Evolutionary conservation across 2,113 vertebrate genomes (phyloP).

Genomic region (Chinchilla lanigera): DNA sequence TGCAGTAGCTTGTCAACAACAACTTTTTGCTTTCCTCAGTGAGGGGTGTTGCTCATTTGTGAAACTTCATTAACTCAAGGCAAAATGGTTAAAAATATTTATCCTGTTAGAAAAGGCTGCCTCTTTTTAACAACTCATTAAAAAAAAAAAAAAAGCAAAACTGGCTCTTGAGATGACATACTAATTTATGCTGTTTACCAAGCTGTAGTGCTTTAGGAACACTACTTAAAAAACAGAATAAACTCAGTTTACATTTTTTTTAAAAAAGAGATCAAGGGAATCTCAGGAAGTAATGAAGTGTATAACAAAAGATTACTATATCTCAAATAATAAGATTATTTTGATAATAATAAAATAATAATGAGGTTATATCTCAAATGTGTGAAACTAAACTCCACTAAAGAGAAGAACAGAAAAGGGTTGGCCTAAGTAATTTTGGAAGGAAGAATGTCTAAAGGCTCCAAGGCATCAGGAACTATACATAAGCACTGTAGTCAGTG

Average conservation of each 20-base stretch:
- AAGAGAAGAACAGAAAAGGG: neutral
- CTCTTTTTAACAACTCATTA: constrained; percentile 99
- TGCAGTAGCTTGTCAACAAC: constrained; percentile 99
- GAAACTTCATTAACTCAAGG: constrained; percentile 99
- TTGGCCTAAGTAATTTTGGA: neutral
- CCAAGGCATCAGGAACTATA: neutral
- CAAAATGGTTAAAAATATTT: constrained; percentile 99
- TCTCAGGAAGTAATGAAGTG: neutral
- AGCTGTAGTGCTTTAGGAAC: too few relatives aligned
- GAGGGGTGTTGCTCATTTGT: constrained; percentile 99
- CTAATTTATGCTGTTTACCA: too few relatives aligned
- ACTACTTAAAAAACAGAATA: too few relatives aligned
- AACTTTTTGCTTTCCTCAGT: constrained; percentile 99
- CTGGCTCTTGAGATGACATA: too few relatives aligned
- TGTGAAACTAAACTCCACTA: neutral
- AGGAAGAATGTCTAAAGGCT: neutral
- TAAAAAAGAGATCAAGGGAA: neutral
- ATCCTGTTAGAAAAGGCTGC: constrained; percentile 98
- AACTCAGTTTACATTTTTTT: too few relatives aligned
- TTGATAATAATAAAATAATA: too few relatives aligned
- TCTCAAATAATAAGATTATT: too few relatives aligned
- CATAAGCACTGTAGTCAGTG: neutral
- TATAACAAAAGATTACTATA: too few relatives aligned
- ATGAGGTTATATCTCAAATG: neutral
- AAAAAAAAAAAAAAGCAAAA: neutral